Percentiles rank a stretch among this genome's conserved stretches.
phyloP scores from a whole-genome alignment of 2,888 invertebrate genomes.

The Theodoxus fluviatilis region DNA sequence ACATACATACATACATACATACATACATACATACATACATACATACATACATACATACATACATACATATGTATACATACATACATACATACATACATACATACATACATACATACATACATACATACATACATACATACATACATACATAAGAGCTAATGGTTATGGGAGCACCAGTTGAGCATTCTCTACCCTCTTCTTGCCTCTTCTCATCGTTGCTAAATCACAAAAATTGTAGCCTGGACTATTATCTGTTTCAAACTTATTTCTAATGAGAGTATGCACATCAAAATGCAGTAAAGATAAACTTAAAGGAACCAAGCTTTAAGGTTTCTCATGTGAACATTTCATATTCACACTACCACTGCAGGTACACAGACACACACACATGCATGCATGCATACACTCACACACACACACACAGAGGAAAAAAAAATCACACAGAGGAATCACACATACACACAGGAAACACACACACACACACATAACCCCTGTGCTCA shows the following conservation, averaged over 20 bases:
- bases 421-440: too few species aligned
- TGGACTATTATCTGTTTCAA: too few species aligned
- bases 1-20: neutral
- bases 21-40: too few species aligned
- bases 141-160: neutral
- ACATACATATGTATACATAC: too few species aligned
- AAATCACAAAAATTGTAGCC: too few species aligned
- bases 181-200: too few species aligned
- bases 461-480: too few species aligned
- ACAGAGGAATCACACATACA: too few species aligned
- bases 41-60: too few species aligned
- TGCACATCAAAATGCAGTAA: neutral
- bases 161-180: slow-evolving; percentile 1
- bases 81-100: slow-evolving; percentile 10
- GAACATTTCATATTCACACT: neutral
- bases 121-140: slow-evolving; percentile 10
- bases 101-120: slow-evolving; percentile 12
- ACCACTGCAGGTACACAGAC: slow-evolving; percentile 15
- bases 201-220: too few species aligned
- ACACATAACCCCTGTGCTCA: too few species aligned
- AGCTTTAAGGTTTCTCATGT: neutral
- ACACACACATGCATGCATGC: slow-evolving; percentile 15
- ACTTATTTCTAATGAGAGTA: too few species aligned
- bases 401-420: neutral
- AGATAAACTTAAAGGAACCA: neutral